Conservation (phyloP, 2,113 vertebrate species). For the Hippocampus abdominalis region DNA sequence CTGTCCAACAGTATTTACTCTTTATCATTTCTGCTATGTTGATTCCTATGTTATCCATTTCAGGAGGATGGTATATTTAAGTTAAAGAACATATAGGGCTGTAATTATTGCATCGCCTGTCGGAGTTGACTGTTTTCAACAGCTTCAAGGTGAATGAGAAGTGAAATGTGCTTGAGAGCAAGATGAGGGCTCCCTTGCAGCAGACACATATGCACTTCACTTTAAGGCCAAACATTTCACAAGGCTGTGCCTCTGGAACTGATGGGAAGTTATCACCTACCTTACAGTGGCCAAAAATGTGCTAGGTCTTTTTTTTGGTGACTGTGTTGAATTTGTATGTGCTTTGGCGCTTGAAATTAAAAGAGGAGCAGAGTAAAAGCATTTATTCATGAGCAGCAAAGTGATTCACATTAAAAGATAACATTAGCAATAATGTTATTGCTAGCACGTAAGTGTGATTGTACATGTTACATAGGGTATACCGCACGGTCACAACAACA, state of each 20-base stretch:
- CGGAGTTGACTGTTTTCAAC: slow-evolving; percentile 54
- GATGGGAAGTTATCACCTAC: slow-evolving; percentile 46
- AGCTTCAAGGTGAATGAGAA: slow-evolving; percentile 51
- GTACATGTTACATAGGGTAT: slow-evolving; percentile 10
- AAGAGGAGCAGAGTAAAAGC: background rate
- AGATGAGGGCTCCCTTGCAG: slow-evolving; percentile 38
- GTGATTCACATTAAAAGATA: background rate
- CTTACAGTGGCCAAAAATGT: slow-evolving; percentile 52
- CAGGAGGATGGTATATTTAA: slow-evolving; percentile 60
- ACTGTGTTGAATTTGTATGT: slow-evolving; percentile 45
- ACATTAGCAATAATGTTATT: background rate
- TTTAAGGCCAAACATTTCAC: slow-evolving; percentile 44
- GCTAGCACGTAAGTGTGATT: background rate
- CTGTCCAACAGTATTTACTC: slow-evolving; percentile 42
- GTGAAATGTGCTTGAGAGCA: slow-evolving; percentile 58
- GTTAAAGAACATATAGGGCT: slow-evolving; percentile 36
- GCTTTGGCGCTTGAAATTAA: slow-evolving; percentile 7
- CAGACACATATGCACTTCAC: slow-evolving; percentile 45
- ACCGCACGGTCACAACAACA: slow-evolving; percentile 31
- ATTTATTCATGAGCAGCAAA: too few relatives aligned
- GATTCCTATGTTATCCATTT: slow-evolving; percentile 31
- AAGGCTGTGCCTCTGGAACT: slow-evolving; percentile 42
- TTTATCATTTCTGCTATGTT: slow-evolving; percentile 37
- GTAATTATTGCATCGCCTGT: slow-evolving; percentile 51
- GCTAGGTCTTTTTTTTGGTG: slow-evolving; percentile 42